These are phyloP conservation scores for Plectrocnemia conspersa DNA, from an alignment of 1,140 invertebrate species.

Conservation along the genomic window DNA sequence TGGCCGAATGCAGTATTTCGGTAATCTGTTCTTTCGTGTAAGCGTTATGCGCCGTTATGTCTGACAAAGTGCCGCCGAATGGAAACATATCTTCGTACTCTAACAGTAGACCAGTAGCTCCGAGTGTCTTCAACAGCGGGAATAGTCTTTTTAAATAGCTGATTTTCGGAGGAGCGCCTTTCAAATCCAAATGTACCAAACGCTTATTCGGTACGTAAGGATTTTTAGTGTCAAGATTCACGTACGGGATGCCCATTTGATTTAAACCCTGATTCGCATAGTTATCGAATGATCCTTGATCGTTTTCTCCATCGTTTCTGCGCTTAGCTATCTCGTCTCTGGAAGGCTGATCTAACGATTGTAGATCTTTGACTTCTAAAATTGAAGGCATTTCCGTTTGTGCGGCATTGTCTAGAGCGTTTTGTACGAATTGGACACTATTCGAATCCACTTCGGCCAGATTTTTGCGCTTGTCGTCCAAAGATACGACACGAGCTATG, in stretches of 20 bases:
- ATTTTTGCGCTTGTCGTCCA: constrained; percentile 25
- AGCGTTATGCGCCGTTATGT: constrained; percentile 66
- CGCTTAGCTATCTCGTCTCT: constrained; percentile 32
- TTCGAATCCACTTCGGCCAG: constrained; percentile 24
- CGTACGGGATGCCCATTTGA: constrained; percentile 30
- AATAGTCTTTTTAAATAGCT: constrained; percentile 68
- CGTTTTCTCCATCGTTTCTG: constrained; percentile 24
- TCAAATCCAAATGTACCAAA: constrained; percentile 77
- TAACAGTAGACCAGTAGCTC: constrained; percentile 77
- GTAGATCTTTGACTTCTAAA: constrained; percentile 20
- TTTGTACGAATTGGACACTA: constrained; percentile 31
- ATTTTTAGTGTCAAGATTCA: constrained; percentile 31
- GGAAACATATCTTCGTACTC: constrained; percentile 98
- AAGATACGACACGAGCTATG: neutral
- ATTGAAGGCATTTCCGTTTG: constrained; percentile 14
- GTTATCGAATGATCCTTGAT: constrained; percentile 28
- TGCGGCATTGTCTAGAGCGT: constrained; percentile 8
- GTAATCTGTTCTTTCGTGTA: constrained; percentile 65
- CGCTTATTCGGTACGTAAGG: constrained; percentile 43
- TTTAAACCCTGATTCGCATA: constrained; percentile 30
- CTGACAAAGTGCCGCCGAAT: constrained; percentile 60
- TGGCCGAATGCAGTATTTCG: constrained; percentile 60
- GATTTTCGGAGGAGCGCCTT: constrained; percentile 74
- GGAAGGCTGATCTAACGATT: constrained; percentile 29
- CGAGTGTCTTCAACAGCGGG: constrained; percentile 66